Base-by-base conservation (phyloP, 2,113 vertebrate species). In the Actenoides hombroni region DNA sequence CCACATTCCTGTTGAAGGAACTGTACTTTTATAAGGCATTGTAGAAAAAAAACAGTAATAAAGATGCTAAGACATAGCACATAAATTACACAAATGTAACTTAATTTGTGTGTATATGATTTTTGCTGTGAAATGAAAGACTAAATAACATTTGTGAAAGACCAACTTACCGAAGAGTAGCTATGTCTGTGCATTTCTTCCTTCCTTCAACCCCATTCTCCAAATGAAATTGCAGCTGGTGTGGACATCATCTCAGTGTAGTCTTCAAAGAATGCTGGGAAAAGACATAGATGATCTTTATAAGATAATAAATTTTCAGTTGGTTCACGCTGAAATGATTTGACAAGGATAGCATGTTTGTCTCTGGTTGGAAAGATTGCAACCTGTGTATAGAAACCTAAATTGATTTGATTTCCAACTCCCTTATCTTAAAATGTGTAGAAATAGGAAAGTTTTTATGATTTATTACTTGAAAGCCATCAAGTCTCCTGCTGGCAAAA, bases 381-480 rank as follows among this genome's bases (percentile, higher is more conserved):
- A 97, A 98, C 90, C 95, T 97, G 97, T 57, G 33, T 95, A 96
- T 79, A 97, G 97, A 98, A 97, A 92, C 94, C 94, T 97, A 98
- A 98, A 98, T 98, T 98, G 98, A 99, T 98, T 98, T 98, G 97
- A 98, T 98, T 98, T 95, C 95, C 97, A 97, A 95, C 95, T 98
- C 95, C 49, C 98, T 99, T 99, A 98, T 99, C 99, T 98, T 71
- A 95, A 98, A 98, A 98, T 97, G 97, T 98, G 98, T 97, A 98
- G 97, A 97, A 98, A 98, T 64, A 95, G 98, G 98, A 95, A 98
- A 86, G 95, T 98, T 98, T 98, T 98, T 98, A 98, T 99, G 98
- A 99, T 98, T 99, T 99, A 98, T 98, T 98, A 97, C 98, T 98
- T 97, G 91, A 97, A 98, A 98, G 93, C 95, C 94, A 97, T 96